A percentile compares a stretch with the other conserved stretches of the same genome.
Evolutionary conservation across 2,888 invertebrate genomes (phyloP).

Genomic region (Melanotus villosus): DNA sequence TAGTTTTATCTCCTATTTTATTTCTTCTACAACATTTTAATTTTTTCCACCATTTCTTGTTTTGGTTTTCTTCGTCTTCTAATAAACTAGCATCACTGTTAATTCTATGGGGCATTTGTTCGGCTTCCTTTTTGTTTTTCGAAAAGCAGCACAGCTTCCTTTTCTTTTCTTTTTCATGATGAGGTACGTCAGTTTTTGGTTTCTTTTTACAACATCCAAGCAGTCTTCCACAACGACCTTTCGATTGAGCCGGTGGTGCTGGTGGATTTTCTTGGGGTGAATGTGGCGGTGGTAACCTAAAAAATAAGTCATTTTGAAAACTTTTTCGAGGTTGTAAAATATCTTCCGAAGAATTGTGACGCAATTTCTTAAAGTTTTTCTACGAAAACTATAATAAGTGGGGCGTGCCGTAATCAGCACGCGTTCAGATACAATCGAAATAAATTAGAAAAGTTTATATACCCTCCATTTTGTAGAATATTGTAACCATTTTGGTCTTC

Average conservation of each 20-base stretch:
- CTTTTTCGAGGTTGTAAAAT: not conserved
- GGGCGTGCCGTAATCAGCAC: slow-evolving; percentile 36
- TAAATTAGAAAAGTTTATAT: slow-evolving; percentile 35
- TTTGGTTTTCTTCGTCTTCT: slow-evolving; percentile 39
- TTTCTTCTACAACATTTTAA: slow-evolving; percentile 67
- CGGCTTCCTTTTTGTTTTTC: slow-evolving; percentile 62
- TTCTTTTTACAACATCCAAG: slow-evolving; percentile 21
- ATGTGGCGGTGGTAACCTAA: slow-evolving; percentile 51
- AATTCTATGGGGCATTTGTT: slow-evolving; percentile 57
- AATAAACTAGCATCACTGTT: slow-evolving; percentile 48
- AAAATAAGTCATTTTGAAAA: no score
- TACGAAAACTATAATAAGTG: slow-evolving; percentile 20
- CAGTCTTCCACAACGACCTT: slow-evolving; percentile 40
- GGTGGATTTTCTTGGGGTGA: slow-evolving; percentile 45
- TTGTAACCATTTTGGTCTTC: slow-evolving; percentile 65
- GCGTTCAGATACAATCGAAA: slow-evolving; percentile 32
- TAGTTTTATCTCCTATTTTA: slow-evolving; percentile 69
- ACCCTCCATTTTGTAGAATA: slow-evolving; percentile 64
- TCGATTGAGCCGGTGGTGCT: slow-evolving; percentile 52
- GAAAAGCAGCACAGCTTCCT: slow-evolving; percentile 66
- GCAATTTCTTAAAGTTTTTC: not conserved
- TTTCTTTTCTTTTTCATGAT: not conserved
- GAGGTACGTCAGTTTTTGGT: not conserved
- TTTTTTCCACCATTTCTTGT: slow-evolving; percentile 59
- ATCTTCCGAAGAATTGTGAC: not conserved